Evolutionary conservation across 2,888 invertebrate genomes (phyloP).

Genomic region (Scelioninae gen. 2): DNA sequence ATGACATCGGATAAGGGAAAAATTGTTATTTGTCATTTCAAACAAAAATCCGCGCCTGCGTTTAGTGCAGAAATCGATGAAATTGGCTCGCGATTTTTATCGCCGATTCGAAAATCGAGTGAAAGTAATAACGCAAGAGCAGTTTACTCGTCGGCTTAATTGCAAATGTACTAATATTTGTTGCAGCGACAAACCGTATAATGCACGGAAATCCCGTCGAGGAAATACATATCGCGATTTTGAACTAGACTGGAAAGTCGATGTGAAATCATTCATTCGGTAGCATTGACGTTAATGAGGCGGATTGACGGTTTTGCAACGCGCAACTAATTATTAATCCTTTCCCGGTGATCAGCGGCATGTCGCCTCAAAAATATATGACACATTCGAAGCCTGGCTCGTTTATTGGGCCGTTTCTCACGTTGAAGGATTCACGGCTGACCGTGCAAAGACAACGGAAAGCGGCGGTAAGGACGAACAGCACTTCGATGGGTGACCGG

Average conservation of each 20-base stretch:
- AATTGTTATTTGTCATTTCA: no score
- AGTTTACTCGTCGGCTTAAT: slow-evolving; percentile 43
- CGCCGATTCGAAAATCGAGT: slow-evolving; percentile 26
- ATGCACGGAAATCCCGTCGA: slow-evolving; percentile 56
- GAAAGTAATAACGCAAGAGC: slow-evolving; percentile 47
- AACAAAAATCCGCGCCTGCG: no score
- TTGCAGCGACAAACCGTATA: slow-evolving; percentile 55
- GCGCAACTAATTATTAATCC: slow-evolving; percentile 44
- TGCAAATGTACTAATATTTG: slow-evolving; percentile 53
- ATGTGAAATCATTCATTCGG: slow-evolving; percentile 57
- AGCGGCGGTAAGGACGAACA: no score
- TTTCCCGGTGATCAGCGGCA: slow-evolving; percentile 28
- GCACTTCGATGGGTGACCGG: no score
- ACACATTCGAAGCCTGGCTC: no score
- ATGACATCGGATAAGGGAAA: no score
- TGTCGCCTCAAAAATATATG: not conserved
- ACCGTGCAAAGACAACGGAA: no score
- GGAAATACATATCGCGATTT: slow-evolving; percentile 57
- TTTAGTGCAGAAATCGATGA: slow-evolving; percentile 40
- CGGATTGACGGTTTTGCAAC: slow-evolving; percentile 53
- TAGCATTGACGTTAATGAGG: slow-evolving; percentile 51
- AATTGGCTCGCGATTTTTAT: slow-evolving; percentile 34
- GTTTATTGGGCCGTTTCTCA: no score
- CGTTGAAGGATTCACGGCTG: no score
- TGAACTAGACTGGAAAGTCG: slow-evolving; percentile 55